Percentiles rank a stretch among this genome's conserved stretches.
These are phyloP conservation scores for Channa striata DNA, from an alignment of 2,797 vertebrate species.

Conservation along the genomic window DNA sequence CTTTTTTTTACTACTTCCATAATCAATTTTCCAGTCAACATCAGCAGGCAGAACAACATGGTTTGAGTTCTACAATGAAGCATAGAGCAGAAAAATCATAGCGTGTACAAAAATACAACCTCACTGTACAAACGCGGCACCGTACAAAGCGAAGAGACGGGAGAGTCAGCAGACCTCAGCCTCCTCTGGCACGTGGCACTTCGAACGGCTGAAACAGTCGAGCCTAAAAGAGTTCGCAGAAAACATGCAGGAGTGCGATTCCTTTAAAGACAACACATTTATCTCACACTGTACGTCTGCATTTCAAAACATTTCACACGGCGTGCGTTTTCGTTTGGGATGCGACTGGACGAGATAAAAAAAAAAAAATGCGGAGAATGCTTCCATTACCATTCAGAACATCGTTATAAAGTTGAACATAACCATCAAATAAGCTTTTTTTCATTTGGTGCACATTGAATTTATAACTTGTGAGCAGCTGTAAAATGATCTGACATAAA, in stretches of 20 bases:
- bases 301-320: background rate
- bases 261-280: constrained; percentile 44
- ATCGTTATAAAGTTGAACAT: background rate
- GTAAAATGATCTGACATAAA: constrained; percentile 31
- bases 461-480: background rate
- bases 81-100: constrained; percentile 68
- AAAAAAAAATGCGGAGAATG: constrained; percentile 26
- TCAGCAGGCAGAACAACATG: constrained; percentile 67
- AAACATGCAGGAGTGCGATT: constrained; percentile 62
- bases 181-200: constrained; percentile 60
- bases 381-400: background rate
- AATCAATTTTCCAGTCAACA: constrained; percentile 56
- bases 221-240: constrained; percentile 35
- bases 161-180: constrained; percentile 34
- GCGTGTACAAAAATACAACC: constrained; percentile 81
- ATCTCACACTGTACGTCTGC: constrained; percentile 14
- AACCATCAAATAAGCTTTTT: no score
- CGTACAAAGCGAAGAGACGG: constrained; percentile 61
- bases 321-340: constrained; percentile 15
- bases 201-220: constrained; percentile 62
- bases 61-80: constrained; percentile 62
- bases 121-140: constrained; percentile 75
- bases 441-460: no score
- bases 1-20: constrained; percentile 56
- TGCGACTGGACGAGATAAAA: constrained; percentile 27